Base-by-base conservation (phyloP, 1,140 invertebrate species). In the Anadara kagoshimensis region DNA sequence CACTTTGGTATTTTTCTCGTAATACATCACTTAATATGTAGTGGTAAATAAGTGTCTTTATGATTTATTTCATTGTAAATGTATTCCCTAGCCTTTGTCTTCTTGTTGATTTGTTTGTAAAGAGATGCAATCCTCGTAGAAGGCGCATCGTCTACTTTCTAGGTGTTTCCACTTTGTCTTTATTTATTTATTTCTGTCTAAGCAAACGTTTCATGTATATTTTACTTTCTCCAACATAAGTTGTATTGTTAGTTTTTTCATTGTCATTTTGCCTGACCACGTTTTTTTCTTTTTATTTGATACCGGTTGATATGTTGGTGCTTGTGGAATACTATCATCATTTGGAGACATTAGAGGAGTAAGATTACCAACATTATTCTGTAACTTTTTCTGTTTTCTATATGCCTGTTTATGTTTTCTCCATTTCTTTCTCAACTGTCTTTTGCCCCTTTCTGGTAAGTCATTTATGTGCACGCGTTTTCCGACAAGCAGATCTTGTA, bases 171-270 rank as follows among this genome's bases (percentile, higher is more conserved):
- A 16, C 16, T 20, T 44, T n/a, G 18, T 45, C 24, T 41, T 29
- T 54, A 12, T 22, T 41, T 70, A 56, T 44, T 53, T 69, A n/a
- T 14, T 62, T 69, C 62, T 36, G 47, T 44, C 57, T 45, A 20
- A 53, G 16, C 58, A 45, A 61, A n/a, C 58, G 49, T 49, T 69
- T 49, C 47, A 43, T 69, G 45, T 53, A 51, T 45, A 44, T 69
- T 16, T 59, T 43, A n/a, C 7, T n/a, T 12, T n/a, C 29, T n/a
- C 18, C 4, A n/a, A 11, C n/a, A 41, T 24, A 10, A 62, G n/a
- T 29, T 69, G 5, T 62, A 20, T 36, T 45, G 41, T 26, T 45
- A 69, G 47, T 43, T 22, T 51, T 59, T 18, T 16, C 58, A 18
- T n/a, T 53, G 61, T 20, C 68, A 69, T 62, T 69, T 61, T 51